Conservation (phyloP, 2,113 vertebrate species). For the Hassar affinis region DNA sequence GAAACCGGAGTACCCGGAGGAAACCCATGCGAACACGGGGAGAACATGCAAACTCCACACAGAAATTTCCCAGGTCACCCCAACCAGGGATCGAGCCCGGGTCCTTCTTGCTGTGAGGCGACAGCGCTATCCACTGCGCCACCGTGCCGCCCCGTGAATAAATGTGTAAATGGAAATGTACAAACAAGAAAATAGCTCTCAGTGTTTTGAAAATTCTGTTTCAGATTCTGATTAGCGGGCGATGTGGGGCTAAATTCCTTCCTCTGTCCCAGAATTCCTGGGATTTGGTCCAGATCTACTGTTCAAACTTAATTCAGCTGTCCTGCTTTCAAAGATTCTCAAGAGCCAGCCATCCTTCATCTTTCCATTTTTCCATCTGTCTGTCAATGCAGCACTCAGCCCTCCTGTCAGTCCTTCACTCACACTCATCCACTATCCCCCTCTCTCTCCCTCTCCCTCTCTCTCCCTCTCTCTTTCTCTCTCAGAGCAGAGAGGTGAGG, state of each 20-base stretch:
- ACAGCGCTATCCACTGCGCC: no score
- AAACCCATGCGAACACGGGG: no score
- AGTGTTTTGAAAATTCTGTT: no score
- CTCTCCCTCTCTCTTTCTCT: neutral
- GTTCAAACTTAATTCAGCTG: neutral
- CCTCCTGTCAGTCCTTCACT: constrained; percentile 19
- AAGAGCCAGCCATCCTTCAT: neutral
- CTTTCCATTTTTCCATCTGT: neutral
- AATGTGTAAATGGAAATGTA: no score
- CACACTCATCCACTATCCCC: neutral
- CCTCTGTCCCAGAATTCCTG: neutral
- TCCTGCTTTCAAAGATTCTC: neutral
- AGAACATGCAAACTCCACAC: no score
- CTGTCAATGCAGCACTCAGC: neutral
- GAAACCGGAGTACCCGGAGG: no score
- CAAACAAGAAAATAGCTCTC: no score
- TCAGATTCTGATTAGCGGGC: no score
- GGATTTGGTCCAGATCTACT: neutral
- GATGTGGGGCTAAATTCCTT: neutral
- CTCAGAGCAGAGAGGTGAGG: constrained; percentile 19
- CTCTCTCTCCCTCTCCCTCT: constrained; percentile 3
- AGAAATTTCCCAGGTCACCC: no score
- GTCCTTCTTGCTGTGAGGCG: no score
- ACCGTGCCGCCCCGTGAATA: no score
- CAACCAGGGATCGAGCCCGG: no score